Evolutionary conservation across 2,888 invertebrate genomes (phyloP).

Genomic region (Sinodicranocentrus sp.): DNA sequence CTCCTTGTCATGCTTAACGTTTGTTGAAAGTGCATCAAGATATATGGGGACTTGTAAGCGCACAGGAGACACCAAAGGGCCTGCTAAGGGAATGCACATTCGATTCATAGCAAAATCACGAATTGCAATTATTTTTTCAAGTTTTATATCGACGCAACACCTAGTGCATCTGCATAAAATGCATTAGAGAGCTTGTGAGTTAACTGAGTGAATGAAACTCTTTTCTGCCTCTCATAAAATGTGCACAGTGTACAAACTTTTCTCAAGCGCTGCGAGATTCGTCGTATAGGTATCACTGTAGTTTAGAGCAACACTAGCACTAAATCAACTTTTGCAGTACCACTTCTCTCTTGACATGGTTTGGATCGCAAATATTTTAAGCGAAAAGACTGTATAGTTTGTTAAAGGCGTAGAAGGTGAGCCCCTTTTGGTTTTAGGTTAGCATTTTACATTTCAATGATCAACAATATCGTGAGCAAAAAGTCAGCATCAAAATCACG

Average conservation of each 20-base stretch:
- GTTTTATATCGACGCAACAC: background rate
- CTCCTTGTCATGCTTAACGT: too few relatives aligned
- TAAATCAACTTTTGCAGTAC: background rate
- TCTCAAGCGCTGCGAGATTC: too few relatives aligned
- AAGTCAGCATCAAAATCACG: background rate
- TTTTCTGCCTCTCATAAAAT: too few relatives aligned
- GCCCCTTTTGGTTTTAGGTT: constrained; percentile 24
- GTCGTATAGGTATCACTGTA: background rate
- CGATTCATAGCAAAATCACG: background rate
- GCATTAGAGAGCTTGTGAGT: too few relatives aligned
- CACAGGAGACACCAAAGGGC: background rate
- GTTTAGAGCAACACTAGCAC: background rate
- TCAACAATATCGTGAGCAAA: background rate
- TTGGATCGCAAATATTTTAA: constrained; percentile 13
- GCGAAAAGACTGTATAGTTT: background rate
- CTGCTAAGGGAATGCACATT: background rate
- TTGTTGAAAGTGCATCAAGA: too few relatives aligned
- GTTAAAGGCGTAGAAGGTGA: background rate
- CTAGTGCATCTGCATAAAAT: constrained; percentile 62
- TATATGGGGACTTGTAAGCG: background rate
- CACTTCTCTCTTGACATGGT: constrained; percentile 52
- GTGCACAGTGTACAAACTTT: too few relatives aligned
- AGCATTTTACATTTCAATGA: constrained; percentile 1
- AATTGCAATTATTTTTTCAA: background rate
- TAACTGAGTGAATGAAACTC: constrained; percentile 17